Evolutionary conservation across 2,113 vertebrate species (phyloP).

Genomic region (Oceanites oceanicus): DNA sequence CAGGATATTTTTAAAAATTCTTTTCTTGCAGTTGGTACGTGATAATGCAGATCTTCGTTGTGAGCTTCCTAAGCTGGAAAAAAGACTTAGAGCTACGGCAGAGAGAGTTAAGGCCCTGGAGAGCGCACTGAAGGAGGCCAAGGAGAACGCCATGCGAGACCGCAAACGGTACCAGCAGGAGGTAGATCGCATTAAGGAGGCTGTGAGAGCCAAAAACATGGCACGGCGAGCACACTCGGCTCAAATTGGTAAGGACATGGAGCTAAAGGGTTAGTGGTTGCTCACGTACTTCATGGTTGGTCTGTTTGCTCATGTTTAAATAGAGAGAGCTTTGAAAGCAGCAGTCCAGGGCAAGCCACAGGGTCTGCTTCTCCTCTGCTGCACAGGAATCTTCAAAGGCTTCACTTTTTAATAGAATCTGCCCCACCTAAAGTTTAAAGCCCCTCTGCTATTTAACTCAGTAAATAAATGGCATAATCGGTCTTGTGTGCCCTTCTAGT

Average conservation of each 20-base stretch:
- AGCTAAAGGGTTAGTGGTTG: background rate
- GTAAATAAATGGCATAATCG: conserved; percentile 39
- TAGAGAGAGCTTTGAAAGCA: background rate
- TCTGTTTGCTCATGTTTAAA: background rate
- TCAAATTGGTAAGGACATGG: conserved; percentile 83
- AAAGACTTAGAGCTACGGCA: conserved; percentile 87
- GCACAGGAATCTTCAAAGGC: background rate
- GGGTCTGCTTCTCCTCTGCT: background rate
- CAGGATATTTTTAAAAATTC: background rate
- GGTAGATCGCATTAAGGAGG: conserved; percentile 95
- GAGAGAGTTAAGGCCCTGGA: conserved; percentile 93
- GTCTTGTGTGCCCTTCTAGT: conserved; percentile 15
- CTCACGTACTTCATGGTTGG: background rate
- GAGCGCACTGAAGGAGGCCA: conserved; percentile 89
- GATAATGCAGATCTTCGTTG: conserved; percentile 96
- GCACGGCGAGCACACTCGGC: conserved; percentile 86
- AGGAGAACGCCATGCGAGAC: conserved; percentile 90
- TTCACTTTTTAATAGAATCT: background rate
- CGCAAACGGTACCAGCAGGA: conserved; percentile 94
- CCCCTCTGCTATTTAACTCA: background rate
- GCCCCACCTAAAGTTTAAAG: conserved; percentile 19
- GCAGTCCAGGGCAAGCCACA: background rate
- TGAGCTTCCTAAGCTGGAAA: conserved; percentile 94
- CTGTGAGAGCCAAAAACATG: conserved; percentile 91
- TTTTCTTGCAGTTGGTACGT: conserved; percentile 80